These are phyloP conservation scores for Etia nguti DNA, from an alignment of 2,113 vertebrate genomes.

Conservation along the genomic window DNA sequence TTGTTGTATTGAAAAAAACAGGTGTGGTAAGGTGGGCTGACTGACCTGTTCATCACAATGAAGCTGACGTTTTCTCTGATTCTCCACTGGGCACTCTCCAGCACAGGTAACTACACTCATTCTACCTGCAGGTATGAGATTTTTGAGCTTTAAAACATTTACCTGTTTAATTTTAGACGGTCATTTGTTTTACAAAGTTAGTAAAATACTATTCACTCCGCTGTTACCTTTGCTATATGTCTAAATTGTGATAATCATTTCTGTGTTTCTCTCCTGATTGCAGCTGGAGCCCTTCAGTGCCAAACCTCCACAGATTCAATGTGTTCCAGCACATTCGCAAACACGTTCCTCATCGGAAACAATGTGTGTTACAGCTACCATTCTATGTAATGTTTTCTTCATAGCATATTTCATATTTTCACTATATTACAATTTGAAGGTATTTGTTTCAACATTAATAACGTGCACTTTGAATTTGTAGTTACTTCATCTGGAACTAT, in stretches of 20 bases:
- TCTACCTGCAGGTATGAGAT: rapidly evolving
- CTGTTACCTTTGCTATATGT: no score
- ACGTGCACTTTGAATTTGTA: neutral
- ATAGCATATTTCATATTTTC: neutral
- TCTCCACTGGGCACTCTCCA: neutral
- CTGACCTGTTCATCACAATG: neutral
- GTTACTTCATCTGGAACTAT: rapidly evolving
- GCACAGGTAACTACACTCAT: neutral
- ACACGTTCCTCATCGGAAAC: rapidly evolving
- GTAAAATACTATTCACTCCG: no score
- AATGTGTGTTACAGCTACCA: no score
- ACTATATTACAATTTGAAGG: neutral
- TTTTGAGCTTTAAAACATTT: rapidly evolving
- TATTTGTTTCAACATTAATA: neutral
- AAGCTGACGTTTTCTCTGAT: neutral
- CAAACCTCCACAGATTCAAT: rapidly evolving
- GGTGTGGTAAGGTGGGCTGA: no score
- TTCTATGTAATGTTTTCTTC: neutral
- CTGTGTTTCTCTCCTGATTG: rapidly evolving
- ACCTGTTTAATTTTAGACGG: rapidly evolving
- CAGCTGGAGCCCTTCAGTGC: rapidly evolving
- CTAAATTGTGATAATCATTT: no score
- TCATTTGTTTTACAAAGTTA: neutral
- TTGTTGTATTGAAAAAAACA: no score
- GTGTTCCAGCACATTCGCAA: rapidly evolving